Base-by-base conservation (phyloP, 2,797 vertebrate genomes). In the Tenualosa thibaudeaui region DNA sequence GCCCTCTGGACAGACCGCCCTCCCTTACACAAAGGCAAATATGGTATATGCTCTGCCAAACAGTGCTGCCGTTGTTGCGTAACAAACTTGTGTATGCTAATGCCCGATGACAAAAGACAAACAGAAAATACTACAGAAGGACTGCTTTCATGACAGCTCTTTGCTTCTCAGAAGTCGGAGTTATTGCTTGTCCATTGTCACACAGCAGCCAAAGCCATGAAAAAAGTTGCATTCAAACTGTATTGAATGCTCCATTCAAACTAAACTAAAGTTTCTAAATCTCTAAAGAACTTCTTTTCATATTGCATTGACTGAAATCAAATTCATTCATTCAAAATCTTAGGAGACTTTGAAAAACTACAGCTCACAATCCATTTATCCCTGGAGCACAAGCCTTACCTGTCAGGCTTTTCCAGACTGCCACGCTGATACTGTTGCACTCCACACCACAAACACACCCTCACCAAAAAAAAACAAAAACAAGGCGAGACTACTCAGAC, bases 1-100 rank as follows among this genome's bases (percentile, higher is more conserved):
- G 40, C 71, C 71, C 40, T 40, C 26, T 56, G 7, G 15, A 46
- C 58, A 2, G 58, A 7, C 58, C 9, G 1, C 7, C 50, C 50
- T 51, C 4, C 7, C 37, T 78, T 46, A 46, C 71, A 37, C 37
- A 78, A 78, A 40, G 40, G 40, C 71, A 78, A 78, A 78, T 78
- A 78, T 78, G 71, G 71, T 78, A 78, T 78, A 78, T 43, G 40
- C 40, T 7, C 40, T 7, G 19, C 40, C 71, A 78, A 43, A 43
- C 71, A 78, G 46, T 40, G 71, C 71, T 78, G 71, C 17, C 1
- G 71, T 37, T 78, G 71, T 78, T 78, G 19, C 40, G 40, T 46
- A 78, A 78, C 71, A 15, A 12, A n/a, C 71, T 22, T 46, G 71
- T 78, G 40, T 78, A 78, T 46, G 71, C 71, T 22, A 43, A 78